phyloP scores from a whole-genome alignment of 2,888 invertebrate species.

The Parochlus steinenii region DNA sequence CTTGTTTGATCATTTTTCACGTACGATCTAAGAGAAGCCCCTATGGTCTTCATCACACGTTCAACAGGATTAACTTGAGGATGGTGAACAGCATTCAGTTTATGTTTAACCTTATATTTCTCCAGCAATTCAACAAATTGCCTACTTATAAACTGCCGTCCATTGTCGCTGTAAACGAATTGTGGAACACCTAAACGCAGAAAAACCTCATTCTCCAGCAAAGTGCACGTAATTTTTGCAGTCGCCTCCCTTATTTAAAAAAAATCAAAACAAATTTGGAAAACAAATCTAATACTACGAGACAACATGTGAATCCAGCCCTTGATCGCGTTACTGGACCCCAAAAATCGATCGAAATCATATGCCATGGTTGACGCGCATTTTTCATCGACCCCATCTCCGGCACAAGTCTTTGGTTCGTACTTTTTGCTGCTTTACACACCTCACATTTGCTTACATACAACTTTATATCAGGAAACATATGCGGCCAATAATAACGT shows the following conservation, averaged over 20 bases:
- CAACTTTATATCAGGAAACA: no score
- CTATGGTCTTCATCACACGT: slow-evolving; percentile 18
- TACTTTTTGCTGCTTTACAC: slow-evolving; percentile 5
- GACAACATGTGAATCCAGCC: slow-evolving; percentile 4
- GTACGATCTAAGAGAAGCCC: slow-evolving; percentile 18
- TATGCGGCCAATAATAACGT: no score
- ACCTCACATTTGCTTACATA: slow-evolving; percentile 1
- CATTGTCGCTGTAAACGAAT: slow-evolving; percentile 4
- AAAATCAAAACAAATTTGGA: slow-evolving; percentile 13
- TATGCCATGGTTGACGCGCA: no score
- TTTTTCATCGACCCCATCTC: no score
- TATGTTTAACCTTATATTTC: background rate
- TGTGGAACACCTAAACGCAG: slow-evolving; percentile 19
- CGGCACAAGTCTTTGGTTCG: no score
- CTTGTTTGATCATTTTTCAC: slow-evolving; percentile 13
- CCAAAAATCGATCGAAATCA: slow-evolving; percentile 11
- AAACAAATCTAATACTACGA: slow-evolving; percentile 12
- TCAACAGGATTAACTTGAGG: slow-evolving; percentile 21
- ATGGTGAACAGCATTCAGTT: slow-evolving; percentile 15
- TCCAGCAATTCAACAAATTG: background rate
- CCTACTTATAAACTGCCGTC: slow-evolving; percentile 2
- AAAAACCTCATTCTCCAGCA: slow-evolving; percentile 13
- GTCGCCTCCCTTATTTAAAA: no score
- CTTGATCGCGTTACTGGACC: slow-evolving; percentile 12
- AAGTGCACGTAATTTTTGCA: no score